Conservation (phyloP, 64 coral and sea anemone species). For the Acropora tenuis region DNA sequence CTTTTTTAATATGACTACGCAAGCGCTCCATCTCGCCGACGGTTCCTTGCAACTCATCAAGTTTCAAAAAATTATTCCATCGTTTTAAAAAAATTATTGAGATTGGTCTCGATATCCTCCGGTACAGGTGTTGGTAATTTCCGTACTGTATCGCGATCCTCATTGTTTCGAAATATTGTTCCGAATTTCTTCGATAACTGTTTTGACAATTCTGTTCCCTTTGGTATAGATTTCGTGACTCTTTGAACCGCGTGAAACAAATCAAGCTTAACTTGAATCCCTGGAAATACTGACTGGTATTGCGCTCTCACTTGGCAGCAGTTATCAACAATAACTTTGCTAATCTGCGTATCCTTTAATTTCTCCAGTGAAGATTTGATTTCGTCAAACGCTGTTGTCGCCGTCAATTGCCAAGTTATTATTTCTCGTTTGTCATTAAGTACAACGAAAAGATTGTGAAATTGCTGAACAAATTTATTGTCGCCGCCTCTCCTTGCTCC, state of each 20-base stretch:
- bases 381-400: slow-evolving; percentile 57
- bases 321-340: slow-evolving; percentile 52
- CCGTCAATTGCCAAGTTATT: slow-evolving; percentile 47
- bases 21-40: not conserved
- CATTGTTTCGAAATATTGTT: slow-evolving; percentile 42
- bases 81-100: slow-evolving; percentile 44
- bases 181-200: slow-evolving; percentile 45
- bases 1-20: slow-evolving; percentile 4
- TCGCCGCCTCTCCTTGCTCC: slow-evolving; percentile 54
- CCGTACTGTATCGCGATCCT: not conserved
- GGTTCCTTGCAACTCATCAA: not conserved
- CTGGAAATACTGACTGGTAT: slow-evolving; percentile 14
- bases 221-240: slow-evolving; percentile 18
- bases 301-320: not conserved
- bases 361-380: slow-evolving; percentile 51
- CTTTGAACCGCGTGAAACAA: slow-evolving; percentile 58
- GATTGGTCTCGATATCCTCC: slow-evolving; percentile 55
- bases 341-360: not conserved
- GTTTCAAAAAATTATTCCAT: slow-evolving; percentile 29
- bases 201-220: not conserved
- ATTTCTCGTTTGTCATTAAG: slow-evolving; percentile 65
- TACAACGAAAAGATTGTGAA: slow-evolving; percentile 73
- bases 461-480: slow-evolving; percentile 58
- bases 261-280: slow-evolving; percentile 28
- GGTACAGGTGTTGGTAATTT: slow-evolving; percentile 16